A percentile compares a stretch with the other conserved stretches of the same genome.
These are phyloP conservation scores for Buteo buteo DNA, from an alignment of 2,113 vertebrate genomes.

Conservation along the genomic window DNA sequence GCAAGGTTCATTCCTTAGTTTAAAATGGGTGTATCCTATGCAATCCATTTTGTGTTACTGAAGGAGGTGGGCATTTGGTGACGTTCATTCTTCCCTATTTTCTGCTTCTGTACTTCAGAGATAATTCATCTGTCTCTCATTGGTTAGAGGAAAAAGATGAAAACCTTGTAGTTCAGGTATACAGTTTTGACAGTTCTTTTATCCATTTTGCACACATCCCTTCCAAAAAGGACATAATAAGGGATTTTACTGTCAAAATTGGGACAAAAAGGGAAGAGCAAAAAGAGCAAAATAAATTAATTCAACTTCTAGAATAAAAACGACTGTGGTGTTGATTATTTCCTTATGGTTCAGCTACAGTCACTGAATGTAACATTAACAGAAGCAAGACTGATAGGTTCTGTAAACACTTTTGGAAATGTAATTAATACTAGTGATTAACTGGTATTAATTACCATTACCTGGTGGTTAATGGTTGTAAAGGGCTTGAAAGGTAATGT, in stretches of 20 bases:
- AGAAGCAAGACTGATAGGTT: neutral
- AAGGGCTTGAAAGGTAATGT: neutral
- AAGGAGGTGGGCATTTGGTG: neutral
- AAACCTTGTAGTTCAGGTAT: neutral
- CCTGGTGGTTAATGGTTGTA: neutral
- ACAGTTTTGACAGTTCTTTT: slow-evolving; percentile 2
- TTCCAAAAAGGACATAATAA: neutral
- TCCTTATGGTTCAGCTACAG: neutral
- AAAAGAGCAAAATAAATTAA: neutral
- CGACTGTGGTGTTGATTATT: neutral
- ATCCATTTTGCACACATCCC: neutral
- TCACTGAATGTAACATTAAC: neutral
- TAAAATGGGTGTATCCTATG: neutral
- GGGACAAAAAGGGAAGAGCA: neutral
- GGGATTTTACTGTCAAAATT: neutral
- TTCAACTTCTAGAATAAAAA: neutral
- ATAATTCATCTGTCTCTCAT: neutral
- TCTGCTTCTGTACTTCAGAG: neutral
- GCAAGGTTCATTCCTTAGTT: neutral
- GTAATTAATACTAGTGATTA: neutral
- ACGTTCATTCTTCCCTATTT: neutral
- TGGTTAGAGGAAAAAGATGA: neutral
- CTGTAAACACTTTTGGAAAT: neutral
- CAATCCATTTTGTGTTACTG: neutral
- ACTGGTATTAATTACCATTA: neutral